Conservation (phyloP, 2,113 vertebrate genomes). For the Lanius ludovicianus region DNA sequence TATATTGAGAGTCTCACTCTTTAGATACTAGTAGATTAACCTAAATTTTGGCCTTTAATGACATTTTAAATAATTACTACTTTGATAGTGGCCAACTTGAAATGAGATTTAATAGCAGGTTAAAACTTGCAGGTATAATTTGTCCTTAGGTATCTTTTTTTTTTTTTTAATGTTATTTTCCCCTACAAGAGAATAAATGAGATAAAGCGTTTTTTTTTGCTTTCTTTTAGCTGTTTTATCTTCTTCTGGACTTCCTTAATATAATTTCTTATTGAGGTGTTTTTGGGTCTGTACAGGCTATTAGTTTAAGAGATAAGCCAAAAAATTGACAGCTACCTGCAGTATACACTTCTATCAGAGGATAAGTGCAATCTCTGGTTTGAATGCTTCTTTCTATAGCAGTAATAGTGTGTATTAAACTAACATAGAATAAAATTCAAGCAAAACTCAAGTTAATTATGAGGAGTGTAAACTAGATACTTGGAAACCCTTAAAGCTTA, state of each 20-base stretch:
- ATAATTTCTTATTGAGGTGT: accelerated
- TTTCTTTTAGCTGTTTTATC: neutral
- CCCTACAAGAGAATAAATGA: neutral
- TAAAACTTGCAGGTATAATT: neutral
- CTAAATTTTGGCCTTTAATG: neutral
- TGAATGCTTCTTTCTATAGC: neutral
- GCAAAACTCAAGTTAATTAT: neutral
- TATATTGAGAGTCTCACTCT: neutral
- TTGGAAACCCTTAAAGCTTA: neutral
- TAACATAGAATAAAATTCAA: neutral
- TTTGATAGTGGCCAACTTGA: neutral
- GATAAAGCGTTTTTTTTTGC: neutral
- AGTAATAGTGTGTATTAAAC: neutral
- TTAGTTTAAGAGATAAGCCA: neutral
- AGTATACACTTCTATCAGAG: neutral
- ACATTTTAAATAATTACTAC: neutral
- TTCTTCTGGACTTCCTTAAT: neutral
- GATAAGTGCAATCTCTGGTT: neutral
- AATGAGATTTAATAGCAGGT: neutral
- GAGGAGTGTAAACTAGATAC: neutral
- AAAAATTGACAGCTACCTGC: neutral
- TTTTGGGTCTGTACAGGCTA: neutral
- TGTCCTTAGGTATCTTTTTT: neutral
- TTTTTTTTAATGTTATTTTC: neutral
- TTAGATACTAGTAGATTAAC: neutral